Evolutionary conservation across 2,797 vertebrate species (phyloP).

Genomic region (Antrozous pallidus): DNA sequence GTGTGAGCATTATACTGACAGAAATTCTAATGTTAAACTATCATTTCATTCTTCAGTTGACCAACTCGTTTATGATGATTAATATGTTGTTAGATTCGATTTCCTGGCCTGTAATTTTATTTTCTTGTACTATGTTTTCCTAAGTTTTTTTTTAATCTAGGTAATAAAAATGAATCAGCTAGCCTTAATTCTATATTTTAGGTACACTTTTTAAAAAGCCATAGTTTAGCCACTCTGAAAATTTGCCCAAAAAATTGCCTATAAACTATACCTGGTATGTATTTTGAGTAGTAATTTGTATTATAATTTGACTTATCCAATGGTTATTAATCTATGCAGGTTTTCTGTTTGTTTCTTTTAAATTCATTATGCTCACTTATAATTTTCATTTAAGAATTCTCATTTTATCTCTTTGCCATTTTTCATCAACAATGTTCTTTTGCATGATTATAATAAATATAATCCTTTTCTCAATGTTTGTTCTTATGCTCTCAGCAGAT

Average conservation of each 20-base stretch:
- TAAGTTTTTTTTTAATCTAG: neutral
- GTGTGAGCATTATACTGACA: neutral
- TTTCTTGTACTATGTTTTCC: neutral
- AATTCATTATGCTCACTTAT: neutral
- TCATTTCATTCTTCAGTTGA: neutral
- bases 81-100: neutral
- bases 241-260: neutral
- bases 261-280: neutral
- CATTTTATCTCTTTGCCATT: neutral
- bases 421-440: neutral
- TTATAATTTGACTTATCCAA: constrained; percentile 13
- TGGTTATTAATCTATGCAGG: neutral
- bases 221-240: neutral
- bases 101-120: neutral
- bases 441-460: neutral
- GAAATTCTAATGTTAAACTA: neutral
- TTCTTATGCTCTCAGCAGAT: neutral
- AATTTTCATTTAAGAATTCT: neutral
- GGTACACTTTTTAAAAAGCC: constrained; percentile 2
- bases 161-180: constrained; percentile 41
- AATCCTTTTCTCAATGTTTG: neutral
- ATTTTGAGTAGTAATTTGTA: neutral
- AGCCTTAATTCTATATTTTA: neutral
- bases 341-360: neutral
- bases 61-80: neutral